A percentile compares a stretch with the other conserved stretches of the same genome.
Conservation (phyloP, 2,888 invertebrate genomes). For the Campoplex capitator region DNA sequence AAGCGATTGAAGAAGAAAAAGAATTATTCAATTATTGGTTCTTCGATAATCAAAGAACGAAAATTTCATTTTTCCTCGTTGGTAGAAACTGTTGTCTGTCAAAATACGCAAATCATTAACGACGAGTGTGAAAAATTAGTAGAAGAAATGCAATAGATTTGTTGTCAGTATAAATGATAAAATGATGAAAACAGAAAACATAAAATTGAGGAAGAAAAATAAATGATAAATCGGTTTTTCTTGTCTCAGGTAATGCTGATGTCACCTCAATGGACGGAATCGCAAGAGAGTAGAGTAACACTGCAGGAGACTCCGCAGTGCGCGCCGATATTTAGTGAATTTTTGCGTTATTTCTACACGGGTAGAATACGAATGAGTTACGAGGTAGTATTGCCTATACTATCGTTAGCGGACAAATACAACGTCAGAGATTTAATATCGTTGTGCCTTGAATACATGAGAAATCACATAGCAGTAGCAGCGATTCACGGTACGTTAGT, state of each 20-base stretch:
- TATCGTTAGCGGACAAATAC: slow-evolving; percentile 97
- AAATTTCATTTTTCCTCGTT: no score
- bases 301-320: slow-evolving; percentile 95
- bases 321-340: slow-evolving; percentile 93
- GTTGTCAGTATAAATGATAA: neutral
- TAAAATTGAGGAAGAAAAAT: slow-evolving; percentile 4
- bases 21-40: neutral
- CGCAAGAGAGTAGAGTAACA: slow-evolving; percentile 92
- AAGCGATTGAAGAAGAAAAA: no score
- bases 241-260: slow-evolving; percentile 94
- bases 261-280: slow-evolving; percentile 97
- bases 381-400: slow-evolving; percentile 93
- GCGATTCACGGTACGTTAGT: slow-evolving; percentile 93
- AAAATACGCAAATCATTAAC: neutral
- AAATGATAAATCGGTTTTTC: neutral
- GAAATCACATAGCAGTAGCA: slow-evolving; percentile 93
- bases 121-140: neutral
- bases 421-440: slow-evolving; percentile 95
- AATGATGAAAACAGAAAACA: slow-evolving; percentile 37
- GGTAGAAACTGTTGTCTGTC: no score
- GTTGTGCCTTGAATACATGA: slow-evolving; percentile 95
- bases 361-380: slow-evolving; percentile 95
- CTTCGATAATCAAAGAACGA: no score
- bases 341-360: slow-evolving; percentile 95
- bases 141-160: no score